phyloP scores from a whole-genome alignment of 2,797 vertebrate species.

The Protonibea diacanthus region DNA sequence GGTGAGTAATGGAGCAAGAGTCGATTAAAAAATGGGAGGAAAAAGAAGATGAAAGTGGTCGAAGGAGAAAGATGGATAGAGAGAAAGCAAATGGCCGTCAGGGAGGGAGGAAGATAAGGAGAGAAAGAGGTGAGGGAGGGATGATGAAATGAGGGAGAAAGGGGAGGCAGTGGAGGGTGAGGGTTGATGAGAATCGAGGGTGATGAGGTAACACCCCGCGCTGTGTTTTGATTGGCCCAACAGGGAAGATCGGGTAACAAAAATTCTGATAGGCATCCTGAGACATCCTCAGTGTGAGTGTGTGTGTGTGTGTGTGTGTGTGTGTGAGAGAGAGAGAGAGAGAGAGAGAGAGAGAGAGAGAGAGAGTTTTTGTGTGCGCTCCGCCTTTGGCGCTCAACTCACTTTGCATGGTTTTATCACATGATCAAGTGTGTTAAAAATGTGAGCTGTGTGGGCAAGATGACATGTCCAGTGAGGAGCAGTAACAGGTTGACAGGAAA shows the following conservation, averaged over 20 bases:
- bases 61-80: constrained; percentile 34
- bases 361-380: not conserved
- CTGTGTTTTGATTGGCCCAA: constrained; percentile 63
- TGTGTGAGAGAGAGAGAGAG: not conserved
- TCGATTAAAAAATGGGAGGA: constrained; percentile 29
- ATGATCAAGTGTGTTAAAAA: constrained; percentile 27
- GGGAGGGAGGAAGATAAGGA: constrained; percentile 2
- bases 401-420: constrained; percentile 34
- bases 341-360: not conserved
- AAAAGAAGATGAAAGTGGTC: constrained; percentile 35
- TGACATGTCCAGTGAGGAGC: constrained; percentile 49
- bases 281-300: constrained; percentile 23
- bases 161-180: constrained; percentile 28
- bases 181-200: constrained; percentile 49
- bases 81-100: constrained; percentile 23
- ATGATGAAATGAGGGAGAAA: constrained; percentile 52
- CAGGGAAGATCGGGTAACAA: constrained; percentile 52
- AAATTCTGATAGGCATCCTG: constrained; percentile 39
- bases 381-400: constrained; percentile 1
- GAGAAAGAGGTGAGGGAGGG: constrained; percentile 10
- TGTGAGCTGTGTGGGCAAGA: constrained; percentile 18
- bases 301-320: constrained; percentile 23
- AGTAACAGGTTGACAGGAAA: constrained; percentile 69
- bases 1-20: constrained; percentile 27
- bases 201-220: constrained; percentile 64